These are phyloP conservation scores for Otolemur crassicaudatus DNA, from an alignment of 2,797 vertebrate genomes.

Conservation along the genomic window DNA sequence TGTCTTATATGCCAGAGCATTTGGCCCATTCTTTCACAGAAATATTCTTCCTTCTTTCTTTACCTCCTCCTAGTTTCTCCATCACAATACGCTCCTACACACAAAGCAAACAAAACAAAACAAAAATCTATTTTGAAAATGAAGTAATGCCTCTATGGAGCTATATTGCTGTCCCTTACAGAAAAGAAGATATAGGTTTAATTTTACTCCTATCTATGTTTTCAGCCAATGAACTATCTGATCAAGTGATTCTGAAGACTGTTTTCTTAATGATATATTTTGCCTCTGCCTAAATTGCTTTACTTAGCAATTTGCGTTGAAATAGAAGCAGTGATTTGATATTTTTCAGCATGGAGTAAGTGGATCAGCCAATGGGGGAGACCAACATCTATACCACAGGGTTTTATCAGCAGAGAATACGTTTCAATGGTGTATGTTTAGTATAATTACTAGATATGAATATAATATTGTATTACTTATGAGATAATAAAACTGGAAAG, in stretches of 20 bases:
- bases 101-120: neutral
- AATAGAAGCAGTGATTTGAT: neutral
- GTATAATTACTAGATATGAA: neutral
- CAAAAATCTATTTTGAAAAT: neutral
- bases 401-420: neutral
- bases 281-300: conserved; percentile 42
- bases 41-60: neutral
- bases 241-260: conserved; percentile 40
- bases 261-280: conserved; percentile 63
- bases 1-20: neutral
- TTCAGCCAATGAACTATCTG: conserved; percentile 33
- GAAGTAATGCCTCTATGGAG: neutral
- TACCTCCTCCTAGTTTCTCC: neutral
- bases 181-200: neutral
- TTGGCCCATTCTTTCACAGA: neutral
- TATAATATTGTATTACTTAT: neutral
- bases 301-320: conserved; percentile 35
- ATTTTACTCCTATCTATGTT: conserved; percentile 45
- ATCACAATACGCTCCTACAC: no score
- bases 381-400: neutral
- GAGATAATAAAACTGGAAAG: neutral
- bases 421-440: neutral
- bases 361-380: neutral
- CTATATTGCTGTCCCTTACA: neutral
- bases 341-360: conserved; percentile 9